Percentiles rank a stretch among this genome's conserved stretches.
Evolutionary conservation across 2,113 vertebrate species (phyloP).

Genomic region (Mastomys coucha): DNA sequence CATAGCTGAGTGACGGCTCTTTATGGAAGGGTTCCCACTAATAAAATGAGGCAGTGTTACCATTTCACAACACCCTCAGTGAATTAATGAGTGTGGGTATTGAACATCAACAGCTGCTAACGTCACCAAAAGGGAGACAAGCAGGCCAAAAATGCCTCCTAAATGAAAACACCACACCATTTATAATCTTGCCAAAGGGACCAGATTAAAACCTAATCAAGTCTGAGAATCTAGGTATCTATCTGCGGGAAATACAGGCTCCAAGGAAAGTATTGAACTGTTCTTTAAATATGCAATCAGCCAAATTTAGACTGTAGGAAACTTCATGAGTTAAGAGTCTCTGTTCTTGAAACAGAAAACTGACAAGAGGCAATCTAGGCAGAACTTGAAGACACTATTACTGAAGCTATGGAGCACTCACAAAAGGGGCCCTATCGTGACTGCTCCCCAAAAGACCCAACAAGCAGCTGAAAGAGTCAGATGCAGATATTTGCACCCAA

Average conservation of each 20-base stretch:
- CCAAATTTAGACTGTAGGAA: constrained; percentile 53
- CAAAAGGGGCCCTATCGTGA: too few species aligned
- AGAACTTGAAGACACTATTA: too few species aligned
- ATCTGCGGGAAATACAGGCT: constrained; percentile 62
- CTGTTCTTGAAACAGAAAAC: constrained; percentile 37
- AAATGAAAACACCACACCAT: constrained; percentile 25
- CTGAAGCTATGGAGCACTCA: too few species aligned
- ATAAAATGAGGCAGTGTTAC: constrained; percentile 43
- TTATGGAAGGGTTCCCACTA: constrained; percentile 45
- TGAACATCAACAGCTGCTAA: constrained; percentile 52
- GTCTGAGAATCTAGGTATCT: constrained; percentile 57
- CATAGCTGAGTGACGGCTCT: neutral
- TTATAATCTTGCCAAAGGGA: constrained; percentile 58
- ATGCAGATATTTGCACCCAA: too few species aligned
- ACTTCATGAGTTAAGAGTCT: constrained; percentile 32
- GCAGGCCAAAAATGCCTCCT: constrained; percentile 32
- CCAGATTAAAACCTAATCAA: constrained; percentile 68
- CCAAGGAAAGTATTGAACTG: constrained; percentile 10
- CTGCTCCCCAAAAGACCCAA: too few species aligned
- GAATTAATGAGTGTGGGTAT: neutral
- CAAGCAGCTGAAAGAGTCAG: too few species aligned
- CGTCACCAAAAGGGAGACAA: neutral
- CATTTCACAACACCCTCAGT: neutral
- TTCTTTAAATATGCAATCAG: constrained; percentile 68
- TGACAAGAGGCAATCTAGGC: neutral